phyloP scores from a whole-genome alignment of 1,140 invertebrate genomes.

The Planococcus citri region DNA sequence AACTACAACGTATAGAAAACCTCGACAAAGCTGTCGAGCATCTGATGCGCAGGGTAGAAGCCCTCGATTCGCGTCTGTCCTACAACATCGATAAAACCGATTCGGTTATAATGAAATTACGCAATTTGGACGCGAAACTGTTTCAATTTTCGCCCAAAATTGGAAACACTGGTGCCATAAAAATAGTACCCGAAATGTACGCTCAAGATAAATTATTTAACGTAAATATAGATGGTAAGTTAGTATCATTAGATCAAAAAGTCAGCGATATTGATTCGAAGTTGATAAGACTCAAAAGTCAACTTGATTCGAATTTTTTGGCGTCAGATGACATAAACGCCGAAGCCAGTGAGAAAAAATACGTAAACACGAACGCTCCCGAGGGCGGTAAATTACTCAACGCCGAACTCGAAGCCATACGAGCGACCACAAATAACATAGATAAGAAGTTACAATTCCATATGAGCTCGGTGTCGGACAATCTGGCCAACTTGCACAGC shows the following conservation, averaged over 20 bases:
- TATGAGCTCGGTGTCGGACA: constrained; percentile 52
- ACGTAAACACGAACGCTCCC: constrained; percentile 54
- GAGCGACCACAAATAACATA: constrained; percentile 58
- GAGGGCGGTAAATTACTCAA: constrained; percentile 66
- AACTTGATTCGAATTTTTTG: constrained; percentile 66
- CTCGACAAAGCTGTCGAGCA: constrained; percentile 73
- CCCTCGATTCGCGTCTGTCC: constrained; percentile 59
- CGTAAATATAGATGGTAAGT: constrained; percentile 43
- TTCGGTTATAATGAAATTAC: constrained; percentile 57
- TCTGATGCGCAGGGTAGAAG: constrained; percentile 66
- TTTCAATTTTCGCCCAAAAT: constrained; percentile 40
- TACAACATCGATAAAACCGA: constrained; percentile 75
- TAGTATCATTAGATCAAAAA: constrained; percentile 59
- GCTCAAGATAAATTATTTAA: neutral
- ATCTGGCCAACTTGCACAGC: constrained; percentile 52
- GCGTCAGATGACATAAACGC: constrained; percentile 68
- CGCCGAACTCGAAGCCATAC: constrained; percentile 56
- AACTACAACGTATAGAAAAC: constrained; percentile 72
- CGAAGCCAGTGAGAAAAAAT: constrained; percentile 71
- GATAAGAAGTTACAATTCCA: constrained; percentile 73
- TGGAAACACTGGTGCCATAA: constrained; percentile 23
- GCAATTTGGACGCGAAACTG: constrained; percentile 55
- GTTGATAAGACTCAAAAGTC: constrained; percentile 59
- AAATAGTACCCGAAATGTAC: constrained; percentile 10
- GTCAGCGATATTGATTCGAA: constrained; percentile 68